Base-by-base conservation (phyloP, 30 jellyfish, hydroid and myxozoan species). In the Aurelia coerulea region DNA sequence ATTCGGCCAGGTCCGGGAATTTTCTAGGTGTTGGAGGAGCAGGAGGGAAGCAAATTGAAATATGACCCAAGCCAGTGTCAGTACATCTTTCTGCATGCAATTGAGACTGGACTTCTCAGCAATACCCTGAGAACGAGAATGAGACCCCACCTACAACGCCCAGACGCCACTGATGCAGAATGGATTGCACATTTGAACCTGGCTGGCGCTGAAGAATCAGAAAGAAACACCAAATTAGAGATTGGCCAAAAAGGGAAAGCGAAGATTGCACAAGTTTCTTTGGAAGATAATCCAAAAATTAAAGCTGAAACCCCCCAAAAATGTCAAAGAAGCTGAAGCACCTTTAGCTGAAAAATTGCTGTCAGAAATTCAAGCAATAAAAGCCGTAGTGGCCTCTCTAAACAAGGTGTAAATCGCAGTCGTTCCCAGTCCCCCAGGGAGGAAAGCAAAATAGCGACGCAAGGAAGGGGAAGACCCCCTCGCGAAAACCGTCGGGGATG, bases 161-260 rank as follows among this genome's bases (percentile, higher is more conserved):
- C 71, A 51, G 72, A 51, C 31, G 69, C 12, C 84, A 74, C 84
- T 14, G 71, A 74, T 53, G 84, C 70, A 0, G 84, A 16, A 35
- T 74, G 18, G 72, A 74, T 74, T 16, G 84, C 84, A n/a, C 84
- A 74, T 9, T 29, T 51, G n/a, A 53, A 74, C 72, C 33, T 51
- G 51, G 84, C 84, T 74, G 84, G 84, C 33, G 84, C 84, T 16
- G 71, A 74, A n/a, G 84, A 74, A 74, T 74, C 72, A 35, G 84
- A 74, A 51, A 49, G 84, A 51, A 74, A 49, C 4, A 56, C 84
- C 71, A 74, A 46, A 74, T 42, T 74, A 2, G 84, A 73, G 71
- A 74, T 74, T 50, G 71, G 84, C 53, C 84, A 74, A n/a, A 74
- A 51, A 74, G 84, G 84, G 56, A 51, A 46, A 35, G 73, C 84